Conservation (phyloP, 2,797 vertebrate genomes). For the Siniperca undulata region DNA sequence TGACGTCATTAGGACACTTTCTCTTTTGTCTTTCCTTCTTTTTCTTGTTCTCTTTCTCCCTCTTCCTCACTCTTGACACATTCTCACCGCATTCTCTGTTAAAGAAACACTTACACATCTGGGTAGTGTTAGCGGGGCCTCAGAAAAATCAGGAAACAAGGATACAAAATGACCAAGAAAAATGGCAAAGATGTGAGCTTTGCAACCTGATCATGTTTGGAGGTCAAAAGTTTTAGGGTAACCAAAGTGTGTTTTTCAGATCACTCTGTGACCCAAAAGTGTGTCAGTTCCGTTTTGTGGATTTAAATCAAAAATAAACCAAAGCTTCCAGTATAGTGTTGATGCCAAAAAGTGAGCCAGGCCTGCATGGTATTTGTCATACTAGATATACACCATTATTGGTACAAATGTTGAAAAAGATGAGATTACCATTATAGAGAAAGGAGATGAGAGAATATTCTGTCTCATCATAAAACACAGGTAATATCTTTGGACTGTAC, state of each 20-base stretch:
- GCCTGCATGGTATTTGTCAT: not conserved
- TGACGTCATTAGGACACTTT: constrained; percentile 47
- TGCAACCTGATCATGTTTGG: constrained; percentile 64
- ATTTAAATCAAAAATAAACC: constrained; percentile 16
- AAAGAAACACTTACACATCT: constrained; percentile 74
- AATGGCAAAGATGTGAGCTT: constrained; percentile 46
- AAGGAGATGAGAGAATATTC: not conserved
- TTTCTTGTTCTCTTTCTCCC: constrained; percentile 30
- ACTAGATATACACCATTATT: not conserved
- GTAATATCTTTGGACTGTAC: not conserved
- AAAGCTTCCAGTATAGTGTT: constrained; percentile 14
- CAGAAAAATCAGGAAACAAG: constrained; percentile 69
- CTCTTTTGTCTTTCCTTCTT: constrained; percentile 38
- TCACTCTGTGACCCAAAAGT: constrained; percentile 40
- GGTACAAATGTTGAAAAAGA: not conserved
- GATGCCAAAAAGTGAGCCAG: constrained; percentile 5
- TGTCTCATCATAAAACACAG: not conserved
- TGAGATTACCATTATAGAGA: not conserved
- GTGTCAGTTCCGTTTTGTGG: constrained; percentile 55
- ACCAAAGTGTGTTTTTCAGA: constrained; percentile 44
- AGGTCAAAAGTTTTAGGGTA: constrained; percentile 63
- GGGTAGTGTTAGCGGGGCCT: constrained; percentile 70
- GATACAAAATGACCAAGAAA: constrained; percentile 60
- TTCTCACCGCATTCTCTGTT: constrained; percentile 57
- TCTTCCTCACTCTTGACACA: constrained; percentile 43